Base-by-base conservation (phyloP, 2,113 vertebrate species). In the Trematocara marginatum region DNA sequence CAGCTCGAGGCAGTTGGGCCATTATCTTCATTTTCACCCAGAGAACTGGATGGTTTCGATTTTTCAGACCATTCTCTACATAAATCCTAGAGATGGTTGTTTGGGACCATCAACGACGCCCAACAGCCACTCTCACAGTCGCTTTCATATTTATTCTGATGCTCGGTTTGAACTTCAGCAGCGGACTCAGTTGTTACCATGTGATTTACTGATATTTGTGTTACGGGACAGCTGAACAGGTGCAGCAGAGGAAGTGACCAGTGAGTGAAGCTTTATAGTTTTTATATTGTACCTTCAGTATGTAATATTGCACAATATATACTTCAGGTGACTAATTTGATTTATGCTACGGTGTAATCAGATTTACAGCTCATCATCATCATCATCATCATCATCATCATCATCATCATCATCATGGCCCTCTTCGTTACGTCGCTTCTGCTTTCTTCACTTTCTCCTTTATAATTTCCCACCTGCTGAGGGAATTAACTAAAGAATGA, bases 11-110 rank as follows among this genome's bases (percentile, higher is more conserved):
- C 20, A 47, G 13, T 71, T 16, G 29, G 66, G 0, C 40, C 40
- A 71, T 0, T 6, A 45, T 45, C 0, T 26, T 16, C 20, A 16
- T 1, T 71, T 47, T 71, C 0, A 6, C 66, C 20, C 13, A 29
- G 20, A 71, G 20, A 71, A 45, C 40, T 66, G 61, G 18, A 40
- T 66, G 10, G 8, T 66, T 1, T 66, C 35, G 13, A 0, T 16
- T 45, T 71, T 26, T 45, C 6, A 15, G 2, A 71, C 40, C 7
- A 6, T 45, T 3, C 12, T 45, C 66, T 45, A 26, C 7, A 23
- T 2, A 71, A 2, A 26, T 59, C 56, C 15, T 0, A 18, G n/a
- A 45, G 38, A 69, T 42, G 38, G 38, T 40, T 42, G 64, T 64
- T 35, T 64, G n/a, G n/a, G 7, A 42, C 11, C 38, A 69, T 23